Conservation (phyloP, 2,113 vertebrate species). For the Butorides virescens region DNA sequence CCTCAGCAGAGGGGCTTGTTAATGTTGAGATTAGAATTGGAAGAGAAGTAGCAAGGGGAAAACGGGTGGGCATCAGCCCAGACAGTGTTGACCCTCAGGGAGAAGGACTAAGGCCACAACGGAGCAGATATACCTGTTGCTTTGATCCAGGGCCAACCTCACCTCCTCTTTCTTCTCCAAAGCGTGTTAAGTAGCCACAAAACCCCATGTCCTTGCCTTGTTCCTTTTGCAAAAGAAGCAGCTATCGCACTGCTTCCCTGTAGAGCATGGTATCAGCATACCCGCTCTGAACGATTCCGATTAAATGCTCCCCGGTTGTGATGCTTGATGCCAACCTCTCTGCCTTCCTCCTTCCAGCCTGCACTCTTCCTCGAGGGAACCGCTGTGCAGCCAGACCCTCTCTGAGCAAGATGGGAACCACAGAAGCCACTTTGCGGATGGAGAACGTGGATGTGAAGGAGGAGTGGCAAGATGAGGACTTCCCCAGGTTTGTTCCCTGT, state of each 20-base stretch:
- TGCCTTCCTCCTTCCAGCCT: neutral
- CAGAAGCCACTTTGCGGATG: constrained; percentile 87
- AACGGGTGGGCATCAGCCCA: accelerated
- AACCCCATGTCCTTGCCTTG: neutral
- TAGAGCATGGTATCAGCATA: accelerated
- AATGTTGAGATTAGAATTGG: neutral
- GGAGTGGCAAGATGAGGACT: constrained; percentile 92
- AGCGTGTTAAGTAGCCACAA: neutral
- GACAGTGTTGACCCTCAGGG: neutral
- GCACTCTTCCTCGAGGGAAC: neutral
- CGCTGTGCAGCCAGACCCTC: neutral
- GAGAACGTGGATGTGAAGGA: constrained; percentile 92
- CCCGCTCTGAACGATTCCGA: accelerated
- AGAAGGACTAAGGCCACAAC: neutral
- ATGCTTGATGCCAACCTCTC: neutral
- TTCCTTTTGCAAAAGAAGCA: neutral
- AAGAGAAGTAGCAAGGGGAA: neutral
- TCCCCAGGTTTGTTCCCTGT: constrained; percentile 77
- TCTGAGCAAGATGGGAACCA: constrained; percentile 82
- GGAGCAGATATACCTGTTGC: neutral
- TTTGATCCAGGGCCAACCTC: neutral
- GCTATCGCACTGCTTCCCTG: neutral
- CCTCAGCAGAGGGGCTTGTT: neutral
- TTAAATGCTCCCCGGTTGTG: accelerated
- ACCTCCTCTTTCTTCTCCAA: neutral